A percentile compares a stretch with the other conserved stretches of the same genome.
These are phyloP conservation scores for Siphlonurus alternatus DNA, from an alignment of 2,888 invertebrate genomes.

Conservation along the genomic window DNA sequence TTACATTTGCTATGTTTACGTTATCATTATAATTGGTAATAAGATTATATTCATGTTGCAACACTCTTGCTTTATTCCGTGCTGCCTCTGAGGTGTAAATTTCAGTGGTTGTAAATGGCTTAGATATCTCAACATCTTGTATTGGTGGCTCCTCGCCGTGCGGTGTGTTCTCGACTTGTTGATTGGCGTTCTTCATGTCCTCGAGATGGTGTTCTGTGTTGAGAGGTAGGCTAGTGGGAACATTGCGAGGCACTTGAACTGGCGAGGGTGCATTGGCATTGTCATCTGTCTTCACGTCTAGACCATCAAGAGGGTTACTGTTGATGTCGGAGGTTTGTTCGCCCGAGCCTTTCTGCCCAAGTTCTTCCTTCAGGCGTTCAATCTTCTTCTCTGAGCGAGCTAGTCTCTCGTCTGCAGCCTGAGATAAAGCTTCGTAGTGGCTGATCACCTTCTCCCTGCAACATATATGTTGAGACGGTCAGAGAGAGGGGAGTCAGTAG, in stretches of 20 bases:
- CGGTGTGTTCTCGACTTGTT: background rate
- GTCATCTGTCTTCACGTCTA: background rate
- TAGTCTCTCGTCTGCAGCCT: constrained; percentile 18
- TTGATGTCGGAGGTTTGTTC: background rate
- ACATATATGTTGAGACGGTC: no score
- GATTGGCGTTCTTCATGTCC: background rate
- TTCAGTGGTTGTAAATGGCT: no score
- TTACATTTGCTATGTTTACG: background rate
- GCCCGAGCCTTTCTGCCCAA: background rate
- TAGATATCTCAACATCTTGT: no score
- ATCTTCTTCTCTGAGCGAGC: constrained; percentile 17
- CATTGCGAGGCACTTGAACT: background rate
- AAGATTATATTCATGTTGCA: constrained; percentile 37
- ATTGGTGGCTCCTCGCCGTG: background rate
- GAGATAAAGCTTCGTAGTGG: background rate
- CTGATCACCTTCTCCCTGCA: background rate
- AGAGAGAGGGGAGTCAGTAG: no score
- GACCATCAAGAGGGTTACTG: background rate
- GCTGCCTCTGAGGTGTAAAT: constrained; percentile 33
- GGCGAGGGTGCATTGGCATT: background rate
- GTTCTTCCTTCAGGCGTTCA: background rate
- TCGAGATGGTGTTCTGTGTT: background rate
- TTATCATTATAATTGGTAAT: background rate
- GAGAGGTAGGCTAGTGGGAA: background rate
- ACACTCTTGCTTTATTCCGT: constrained; percentile 39